Base-by-base conservation (phyloP, 2,888 invertebrate genomes). In the Papilio gigon region DNA sequence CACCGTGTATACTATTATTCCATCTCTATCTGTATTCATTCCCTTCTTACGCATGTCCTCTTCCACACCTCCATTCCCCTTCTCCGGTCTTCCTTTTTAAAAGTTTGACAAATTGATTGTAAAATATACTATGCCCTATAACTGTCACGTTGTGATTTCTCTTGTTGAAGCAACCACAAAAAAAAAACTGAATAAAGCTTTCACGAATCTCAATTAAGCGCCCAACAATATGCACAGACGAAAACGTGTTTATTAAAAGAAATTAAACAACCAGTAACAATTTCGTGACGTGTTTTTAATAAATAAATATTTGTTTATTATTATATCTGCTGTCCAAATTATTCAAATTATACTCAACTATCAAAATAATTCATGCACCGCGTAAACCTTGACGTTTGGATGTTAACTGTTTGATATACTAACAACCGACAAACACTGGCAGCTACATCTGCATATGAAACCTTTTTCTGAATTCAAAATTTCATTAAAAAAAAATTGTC, bases 71-170 rank as follows among this genome's bases (percentile, higher is more conserved):
- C n/a, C n/a, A n/a, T n/a, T n/a, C n/a, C n/a, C n/a, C n/a, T n/a
- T n/a, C n/a, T n/a, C n/a, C n/a, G n/a, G n/a, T n/a, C n/a, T n/a
- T n/a, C n/a, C n/a, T n/a, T n/a, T n/a, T n/a, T n/a, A n/a, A n/a
- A n/a, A n/a, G n/a, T n/a, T n/a, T 37, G 40, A 37, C 37, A 40
- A 60, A 37, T 8, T n/a, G 35, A 60, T 60, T 37, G 25, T 40
- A 40, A 58, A 42, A 65, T n/a, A n/a, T n/a, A n/a, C 56, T 33
- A 1, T 30, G 40, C 33, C 58, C 62, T 30, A 22, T 22, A 66
- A 60, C 66, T 62, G 27, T 37, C 56, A 62, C 62, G 56, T 44
- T 9, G 33, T 42, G 61, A 33, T 67, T 67, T 67, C 67, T n/a
- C 42, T 56, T 42, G 25, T 53, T 62, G 62, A 61, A 56, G 67